Evolutionary conservation across 2,797 vertebrate species (phyloP).

Genomic region (Tachyglossus aculeatus): DNA sequence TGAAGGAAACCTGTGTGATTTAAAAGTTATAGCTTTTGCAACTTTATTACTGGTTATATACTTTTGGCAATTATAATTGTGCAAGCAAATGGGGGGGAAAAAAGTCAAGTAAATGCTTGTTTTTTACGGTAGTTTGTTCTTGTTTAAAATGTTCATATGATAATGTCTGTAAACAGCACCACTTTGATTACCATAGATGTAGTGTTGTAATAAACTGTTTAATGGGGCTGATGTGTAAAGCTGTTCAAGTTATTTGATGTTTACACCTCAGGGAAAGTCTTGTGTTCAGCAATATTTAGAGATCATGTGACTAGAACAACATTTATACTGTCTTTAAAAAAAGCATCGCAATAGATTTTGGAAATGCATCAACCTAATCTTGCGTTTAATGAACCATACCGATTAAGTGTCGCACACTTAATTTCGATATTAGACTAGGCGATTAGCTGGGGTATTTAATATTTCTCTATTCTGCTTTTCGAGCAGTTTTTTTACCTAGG

Average conservation of each 20-base stretch:
- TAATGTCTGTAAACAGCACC: slow-evolving; percentile 96
- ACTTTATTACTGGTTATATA: slow-evolving; percentile 86
- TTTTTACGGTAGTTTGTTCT: slow-evolving; percentile 94
- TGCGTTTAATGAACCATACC: slow-evolving; percentile 73
- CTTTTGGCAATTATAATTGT: slow-evolving; percentile 88
- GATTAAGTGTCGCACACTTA: slow-evolving; percentile 71
- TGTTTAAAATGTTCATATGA: slow-evolving; percentile 86
- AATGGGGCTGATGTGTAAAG: slow-evolving; percentile 92
- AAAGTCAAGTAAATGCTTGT: slow-evolving; percentile 88
- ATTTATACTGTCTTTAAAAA: slow-evolving; percentile 75
- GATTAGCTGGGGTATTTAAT: slow-evolving; percentile 69
- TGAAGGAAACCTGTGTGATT: slow-evolving; percentile 88
- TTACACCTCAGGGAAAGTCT: slow-evolving; percentile 87
- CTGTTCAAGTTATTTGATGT: slow-evolving; percentile 88
- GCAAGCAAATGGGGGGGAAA: slow-evolving; percentile 82
- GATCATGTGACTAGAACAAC: slow-evolving; percentile 80
- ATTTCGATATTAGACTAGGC: slow-evolving; percentile 74
- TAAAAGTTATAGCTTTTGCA: slow-evolving; percentile 86
- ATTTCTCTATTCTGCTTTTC: slow-evolving; percentile 74
- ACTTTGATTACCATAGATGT: slow-evolving; percentile 95
- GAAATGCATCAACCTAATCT: slow-evolving; percentile 77
- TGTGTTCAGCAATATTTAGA: slow-evolving; percentile 85
- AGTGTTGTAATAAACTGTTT: slow-evolving; percentile 99
- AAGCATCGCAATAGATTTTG: slow-evolving; percentile 76
- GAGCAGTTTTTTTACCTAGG: slow-evolving; percentile 75